A percentile compares a stretch with the other conserved stretches of the same genome.
phyloP scores from a whole-genome alignment of 2,113 vertebrate species.

The Malurus melanocephalus region DNA sequence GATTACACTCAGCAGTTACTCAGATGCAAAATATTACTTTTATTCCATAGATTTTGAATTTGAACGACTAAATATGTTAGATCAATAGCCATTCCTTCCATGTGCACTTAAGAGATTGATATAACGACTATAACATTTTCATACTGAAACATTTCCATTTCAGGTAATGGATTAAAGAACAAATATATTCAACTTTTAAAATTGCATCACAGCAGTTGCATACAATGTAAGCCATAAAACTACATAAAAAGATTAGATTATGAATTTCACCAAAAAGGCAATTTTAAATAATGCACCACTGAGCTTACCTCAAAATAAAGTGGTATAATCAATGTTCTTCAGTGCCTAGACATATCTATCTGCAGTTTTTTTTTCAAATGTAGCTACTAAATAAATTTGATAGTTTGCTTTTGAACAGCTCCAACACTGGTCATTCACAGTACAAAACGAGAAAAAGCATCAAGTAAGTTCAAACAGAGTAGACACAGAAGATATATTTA shows the following conservation, averaged over 20 bases:
- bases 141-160: conserved; percentile 45
- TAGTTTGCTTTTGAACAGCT: neutral
- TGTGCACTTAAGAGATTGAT: conserved; percentile 57
- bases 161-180: conserved; percentile 14
- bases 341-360: neutral
- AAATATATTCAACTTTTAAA: conserved; percentile 22
- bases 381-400: neutral
- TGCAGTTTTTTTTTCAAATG: neutral
- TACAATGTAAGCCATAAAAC: conserved; percentile 15
- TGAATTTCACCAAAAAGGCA: conserved; percentile 14
- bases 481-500: neutral
- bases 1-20: conserved; percentile 61
- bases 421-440: neutral
- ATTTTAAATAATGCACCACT: neutral
- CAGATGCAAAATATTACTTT: conserved; percentile 68
- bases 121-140: conserved; percentile 50
- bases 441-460: neutral
- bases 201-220: neutral
- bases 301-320: neutral
- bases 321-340: neutral
- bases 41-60: conserved; percentile 63
- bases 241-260: conserved; percentile 15
- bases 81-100: conserved; percentile 63
- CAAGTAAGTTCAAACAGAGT: neutral
- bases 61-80: conserved; percentile 66